Base-by-base conservation (phyloP, 2,113 vertebrate species). In the Regulus satrapa region DNA sequence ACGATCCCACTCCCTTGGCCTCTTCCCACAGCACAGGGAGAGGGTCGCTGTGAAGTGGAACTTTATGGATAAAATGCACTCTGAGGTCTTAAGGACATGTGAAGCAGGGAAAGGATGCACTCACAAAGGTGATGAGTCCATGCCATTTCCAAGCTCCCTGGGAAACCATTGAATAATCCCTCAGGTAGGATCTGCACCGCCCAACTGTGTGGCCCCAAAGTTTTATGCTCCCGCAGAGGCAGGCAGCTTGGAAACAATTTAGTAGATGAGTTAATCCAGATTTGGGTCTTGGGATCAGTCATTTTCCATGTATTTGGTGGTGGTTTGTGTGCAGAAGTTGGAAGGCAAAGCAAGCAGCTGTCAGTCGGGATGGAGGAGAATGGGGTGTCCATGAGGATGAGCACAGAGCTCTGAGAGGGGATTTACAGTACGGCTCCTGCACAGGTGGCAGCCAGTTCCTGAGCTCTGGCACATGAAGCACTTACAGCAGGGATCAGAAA, bases 1-100 rank as follows among this genome's bases (percentile, higher is more conserved):
- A 6, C 0, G 0, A 8, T 28, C 69, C 45, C 16, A 2, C 31
- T 85, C 1, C 1, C 28, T 58, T 11, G 3, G 48, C 49, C 20
- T 54, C 38, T 82, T 71, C 18, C 32, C 18, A 10, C n/a, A 20
- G 79, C 43, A 13, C 15, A 25, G 58, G 21, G 28, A 58, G 43
- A 31, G 54, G 34, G 62, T 46, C 21, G 9, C 34, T 6, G 0
- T 34, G 36, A 43, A 32, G 56, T 16, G 19, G 25, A 25, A 45
- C 14, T 9, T 29, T 12, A 11, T 64, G 77, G 31, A 40, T 38
- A 19, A 88, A 75, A 54, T 24, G 28, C 45, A 29, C 41, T 41
- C 72, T 10, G 12, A 38, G 12, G 13, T 41, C 25, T 40, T 48
- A 24, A 11, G 41, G 43, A 12, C 4, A 0, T n/a, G 14, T 18